Evolutionary conservation across 2,797 vertebrate genomes (phyloP).

Genomic region (Cichlasoma orientale): DNA sequence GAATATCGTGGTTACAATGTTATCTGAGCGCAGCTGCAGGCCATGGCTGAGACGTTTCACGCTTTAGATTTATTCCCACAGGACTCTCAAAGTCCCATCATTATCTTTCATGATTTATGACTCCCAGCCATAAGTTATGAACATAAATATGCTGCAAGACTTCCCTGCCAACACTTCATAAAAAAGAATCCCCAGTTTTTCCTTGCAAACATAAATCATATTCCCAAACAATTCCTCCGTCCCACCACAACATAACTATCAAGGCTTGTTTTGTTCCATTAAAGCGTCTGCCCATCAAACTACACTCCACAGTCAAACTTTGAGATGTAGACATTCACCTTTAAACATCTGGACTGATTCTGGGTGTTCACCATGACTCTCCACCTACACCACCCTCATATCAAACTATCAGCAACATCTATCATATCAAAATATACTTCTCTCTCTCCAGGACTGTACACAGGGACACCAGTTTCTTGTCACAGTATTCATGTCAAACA

Average conservation of each 20-base stretch:
- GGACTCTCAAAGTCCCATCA: background rate
- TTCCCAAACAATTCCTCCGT: background rate
- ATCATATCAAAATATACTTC: conserved; percentile 38
- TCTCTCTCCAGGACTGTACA: background rate
- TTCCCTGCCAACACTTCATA: background rate
- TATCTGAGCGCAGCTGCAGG: background rate
- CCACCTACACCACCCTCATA: background rate
- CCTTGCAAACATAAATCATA: background rate
- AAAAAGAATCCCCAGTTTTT: background rate
- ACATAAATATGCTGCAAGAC: background rate
- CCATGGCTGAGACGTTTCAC: background rate
- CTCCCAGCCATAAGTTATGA: background rate
- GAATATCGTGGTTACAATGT: too few relatives aligned
- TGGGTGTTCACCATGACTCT: fast-evolving
- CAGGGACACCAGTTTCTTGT: background rate
- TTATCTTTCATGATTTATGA: background rate
- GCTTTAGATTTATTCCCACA: background rate
- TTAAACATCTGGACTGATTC: background rate
- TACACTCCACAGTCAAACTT: background rate
- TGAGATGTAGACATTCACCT: background rate
- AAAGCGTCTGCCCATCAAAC: too few relatives aligned
- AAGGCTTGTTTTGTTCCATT: background rate
- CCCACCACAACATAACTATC: background rate
- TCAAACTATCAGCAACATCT: conserved; percentile 3
- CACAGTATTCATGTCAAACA: background rate